phyloP scores from a whole-genome alignment of 2,888 invertebrate genomes.

The Chromoteleia sp. region DNA sequence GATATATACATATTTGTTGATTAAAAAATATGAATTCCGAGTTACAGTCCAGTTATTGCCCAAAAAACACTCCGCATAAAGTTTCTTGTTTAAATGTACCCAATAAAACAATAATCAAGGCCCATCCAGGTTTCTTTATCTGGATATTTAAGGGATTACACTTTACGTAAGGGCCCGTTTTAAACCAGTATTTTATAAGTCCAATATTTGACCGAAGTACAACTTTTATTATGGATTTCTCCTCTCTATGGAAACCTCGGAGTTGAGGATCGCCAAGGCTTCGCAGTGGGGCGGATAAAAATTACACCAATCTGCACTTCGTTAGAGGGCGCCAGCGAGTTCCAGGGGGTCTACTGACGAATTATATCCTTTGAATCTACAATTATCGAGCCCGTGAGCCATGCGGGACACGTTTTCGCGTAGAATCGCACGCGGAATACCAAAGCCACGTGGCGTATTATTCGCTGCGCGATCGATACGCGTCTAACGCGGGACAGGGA shows the following conservation, averaged over 20 bases:
- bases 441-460: conserved; percentile 81
- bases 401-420: conserved; percentile 82
- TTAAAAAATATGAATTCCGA: too few relatives aligned
- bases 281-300: conserved; percentile 67
- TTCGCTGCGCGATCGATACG: conserved; percentile 81
- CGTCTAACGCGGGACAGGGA: conserved; percentile 24
- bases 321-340: conserved; percentile 75
- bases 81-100: too few relatives aligned
- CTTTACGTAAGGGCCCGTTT: too few relatives aligned
- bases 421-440: conserved; percentile 84
- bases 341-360: conserved; percentile 75
- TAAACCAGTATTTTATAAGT: too few relatives aligned
- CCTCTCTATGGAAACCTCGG: conserved; percentile 23
- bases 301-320: conserved; percentile 83
- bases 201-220: too few relatives aligned
- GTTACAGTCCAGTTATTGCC: too few relatives aligned
- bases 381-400: conserved; percentile 81
- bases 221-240: too few relatives aligned
- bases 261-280: neutral
- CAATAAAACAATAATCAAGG: too few relatives aligned
- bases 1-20: too few relatives aligned
- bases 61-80: too few relatives aligned
- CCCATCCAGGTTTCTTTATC: too few relatives aligned
- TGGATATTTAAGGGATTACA: too few relatives aligned
- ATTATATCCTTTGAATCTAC: conserved; percentile 85